These are phyloP conservation scores for Drosophila setifemur DNA, from an alignment of 1,140 invertebrate genomes.

Conservation along the genomic window DNA sequence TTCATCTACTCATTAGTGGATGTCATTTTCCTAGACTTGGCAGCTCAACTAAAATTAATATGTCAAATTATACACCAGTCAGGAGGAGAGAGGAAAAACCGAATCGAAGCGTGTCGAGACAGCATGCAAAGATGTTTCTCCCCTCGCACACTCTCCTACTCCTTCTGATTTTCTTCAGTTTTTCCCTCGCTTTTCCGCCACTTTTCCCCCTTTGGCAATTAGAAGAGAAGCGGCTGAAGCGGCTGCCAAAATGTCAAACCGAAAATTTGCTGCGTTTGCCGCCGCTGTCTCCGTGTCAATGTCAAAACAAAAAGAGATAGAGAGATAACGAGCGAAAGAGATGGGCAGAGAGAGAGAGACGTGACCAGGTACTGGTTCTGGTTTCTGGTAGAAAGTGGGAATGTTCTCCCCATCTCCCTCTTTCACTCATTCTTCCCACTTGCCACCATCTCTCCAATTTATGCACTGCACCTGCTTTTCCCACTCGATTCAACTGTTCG, in stretches of 20 bases:
- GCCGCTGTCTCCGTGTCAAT: conserved; percentile 44
- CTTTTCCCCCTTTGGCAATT: conserved; percentile 46
- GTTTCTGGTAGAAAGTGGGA: conserved; percentile 43
- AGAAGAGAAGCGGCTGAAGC: conserved; percentile 51
- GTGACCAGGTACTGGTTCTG: conserved; percentile 32
- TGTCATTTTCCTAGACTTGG: conserved; percentile 45
- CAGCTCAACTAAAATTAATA: conserved; percentile 68
- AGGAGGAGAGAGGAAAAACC: neutral
- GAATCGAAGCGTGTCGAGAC: conserved; percentile 57
- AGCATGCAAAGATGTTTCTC: conserved; percentile 28
- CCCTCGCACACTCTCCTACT: neutral
- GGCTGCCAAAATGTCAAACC: conserved; percentile 76
- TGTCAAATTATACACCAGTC: conserved; percentile 69
- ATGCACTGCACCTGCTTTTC: conserved; percentile 37
- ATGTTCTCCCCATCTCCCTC: neutral
- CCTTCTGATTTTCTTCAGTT: neutral
- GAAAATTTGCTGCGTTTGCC: conserved; percentile 66
- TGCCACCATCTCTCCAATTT: neutral
- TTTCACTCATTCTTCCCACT: neutral
- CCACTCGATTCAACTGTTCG: conserved; percentile 28
- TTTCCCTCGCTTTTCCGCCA: neutral
- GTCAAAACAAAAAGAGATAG: conserved; percentile 10
- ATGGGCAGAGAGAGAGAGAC: neutral
- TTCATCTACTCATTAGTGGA: conserved; percentile 44
- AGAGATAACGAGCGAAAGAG: neutral